These are phyloP conservation scores for Hedya salicella DNA, from an alignment of 2,888 invertebrate genomes.

Conservation along the genomic window DNA sequence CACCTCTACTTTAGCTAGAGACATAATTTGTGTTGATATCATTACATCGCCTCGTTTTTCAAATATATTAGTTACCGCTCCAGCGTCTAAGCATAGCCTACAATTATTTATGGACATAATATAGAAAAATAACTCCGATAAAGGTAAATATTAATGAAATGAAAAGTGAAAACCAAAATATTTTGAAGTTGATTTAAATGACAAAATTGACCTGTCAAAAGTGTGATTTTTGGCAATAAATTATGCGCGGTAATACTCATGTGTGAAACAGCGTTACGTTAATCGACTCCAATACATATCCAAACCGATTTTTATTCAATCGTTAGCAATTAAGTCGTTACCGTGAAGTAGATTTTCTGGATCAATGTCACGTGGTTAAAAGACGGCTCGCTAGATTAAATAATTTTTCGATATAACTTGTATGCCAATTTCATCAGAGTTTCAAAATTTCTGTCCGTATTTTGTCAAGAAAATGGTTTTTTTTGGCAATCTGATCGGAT, in stretches of 20 bases:
- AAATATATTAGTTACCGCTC: conserved; percentile 61
- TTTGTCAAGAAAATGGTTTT: no score
- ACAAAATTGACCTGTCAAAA: neutral
- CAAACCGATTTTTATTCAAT: no score
- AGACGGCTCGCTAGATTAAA: no score
- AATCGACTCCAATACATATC: no score
- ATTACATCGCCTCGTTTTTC: conserved; percentile 53
- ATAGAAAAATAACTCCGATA: neutral
- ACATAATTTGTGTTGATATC: conserved; percentile 67
- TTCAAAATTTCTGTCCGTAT: no score
- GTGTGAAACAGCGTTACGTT: neutral
- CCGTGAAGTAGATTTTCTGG: no score
- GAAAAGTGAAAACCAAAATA: neutral
- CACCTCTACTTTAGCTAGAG: conserved; percentile 67
- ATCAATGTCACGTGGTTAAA: no score
- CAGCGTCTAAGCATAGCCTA: conserved; percentile 64
- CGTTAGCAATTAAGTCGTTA: no score
- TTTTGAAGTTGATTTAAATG: neutral
- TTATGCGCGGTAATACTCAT: neutral
- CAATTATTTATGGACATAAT: conserved; percentile 55
- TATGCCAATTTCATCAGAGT: no score
- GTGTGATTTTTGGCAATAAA: no score
- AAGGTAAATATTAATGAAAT: neutral
- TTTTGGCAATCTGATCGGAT: no score
- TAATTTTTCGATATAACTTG: no score